phyloP scores from a whole-genome alignment of 2,113 vertebrate species.

The Ia io region DNA sequence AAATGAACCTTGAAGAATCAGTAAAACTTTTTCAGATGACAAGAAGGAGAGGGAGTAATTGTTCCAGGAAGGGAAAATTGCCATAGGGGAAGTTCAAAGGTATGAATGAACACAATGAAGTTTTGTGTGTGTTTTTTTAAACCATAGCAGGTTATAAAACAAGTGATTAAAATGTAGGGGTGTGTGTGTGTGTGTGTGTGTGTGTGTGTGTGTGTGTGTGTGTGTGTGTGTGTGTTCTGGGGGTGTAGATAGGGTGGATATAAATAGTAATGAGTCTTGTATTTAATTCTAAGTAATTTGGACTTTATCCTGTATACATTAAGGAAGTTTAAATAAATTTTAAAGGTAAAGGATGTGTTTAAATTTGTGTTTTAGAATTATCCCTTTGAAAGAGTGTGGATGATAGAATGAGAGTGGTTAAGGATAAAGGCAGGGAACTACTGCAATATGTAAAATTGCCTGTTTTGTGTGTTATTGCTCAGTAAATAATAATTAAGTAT shows the following conservation, averaged over 20 bases:
- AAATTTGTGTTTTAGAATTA: background rate
- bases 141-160: background rate
- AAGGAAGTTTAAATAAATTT: background rate
- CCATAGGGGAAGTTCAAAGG: background rate
- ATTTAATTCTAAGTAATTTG: background rate
- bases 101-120: background rate
- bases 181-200: too few species aligned
- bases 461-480: background rate
- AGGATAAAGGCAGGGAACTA: background rate
- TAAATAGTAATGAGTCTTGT: background rate
- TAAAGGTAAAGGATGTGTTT: background rate
- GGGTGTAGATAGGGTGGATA: background rate
- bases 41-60: background rate
- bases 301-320: background rate
- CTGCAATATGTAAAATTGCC: background rate
- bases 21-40: background rate
- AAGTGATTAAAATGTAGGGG: background rate
- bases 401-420: background rate
- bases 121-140: background rate
- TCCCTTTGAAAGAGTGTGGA: background rate
- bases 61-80: background rate
- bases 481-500: constrained; percentile 35
- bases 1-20: background rate
- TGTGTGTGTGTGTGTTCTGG: background rate
- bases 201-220: too few species aligned